Conservation (phyloP, 2,888 invertebrate genomes). For the Spatulosminthurus flaviceps region DNA sequence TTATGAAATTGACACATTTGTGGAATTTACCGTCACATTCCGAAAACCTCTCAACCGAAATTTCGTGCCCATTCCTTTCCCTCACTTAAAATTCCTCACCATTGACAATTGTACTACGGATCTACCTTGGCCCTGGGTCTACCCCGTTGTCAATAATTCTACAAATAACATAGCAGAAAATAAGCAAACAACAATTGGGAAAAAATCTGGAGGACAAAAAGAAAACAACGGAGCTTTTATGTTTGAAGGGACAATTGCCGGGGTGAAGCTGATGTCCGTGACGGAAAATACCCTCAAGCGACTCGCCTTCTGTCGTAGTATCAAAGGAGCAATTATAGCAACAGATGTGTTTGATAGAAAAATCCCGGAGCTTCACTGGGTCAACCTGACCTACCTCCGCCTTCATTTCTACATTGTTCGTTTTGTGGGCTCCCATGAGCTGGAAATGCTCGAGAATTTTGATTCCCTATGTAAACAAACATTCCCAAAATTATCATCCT, state of each 20-base stretch:
- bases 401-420: slow-evolving; percentile 43
- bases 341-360: slow-evolving; percentile 45
- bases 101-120: slow-evolving; percentile 43
- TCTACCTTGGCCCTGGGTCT: slow-evolving; percentile 35
- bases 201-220: background rate
- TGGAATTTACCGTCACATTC: slow-evolving; percentile 37
- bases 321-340: slow-evolving; percentile 42
- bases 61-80: slow-evolving; percentile 44
- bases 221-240: background rate
- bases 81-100: slow-evolving; percentile 41
- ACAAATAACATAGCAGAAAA: too few species aligned
- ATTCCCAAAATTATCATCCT: slow-evolving; percentile 27
- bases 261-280: slow-evolving; percentile 34
- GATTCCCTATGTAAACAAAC: slow-evolving; percentile 37
- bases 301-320: slow-evolving; percentile 24
- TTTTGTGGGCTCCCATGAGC: slow-evolving; percentile 43
- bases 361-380: slow-evolving; percentile 42
- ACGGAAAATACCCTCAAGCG: slow-evolving; percentile 20
- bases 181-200: too few species aligned
- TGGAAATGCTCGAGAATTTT: slow-evolving; percentile 48
- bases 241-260: slow-evolving; percentile 26
- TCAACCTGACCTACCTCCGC: slow-evolving; percentile 32
- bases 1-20: slow-evolving; percentile 34
- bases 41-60: slow-evolving; percentile 29
- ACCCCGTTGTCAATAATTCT: background rate